phyloP scores from a whole-genome alignment of 2,888 invertebrate species.

The Cheilosia scutellata region DNA sequence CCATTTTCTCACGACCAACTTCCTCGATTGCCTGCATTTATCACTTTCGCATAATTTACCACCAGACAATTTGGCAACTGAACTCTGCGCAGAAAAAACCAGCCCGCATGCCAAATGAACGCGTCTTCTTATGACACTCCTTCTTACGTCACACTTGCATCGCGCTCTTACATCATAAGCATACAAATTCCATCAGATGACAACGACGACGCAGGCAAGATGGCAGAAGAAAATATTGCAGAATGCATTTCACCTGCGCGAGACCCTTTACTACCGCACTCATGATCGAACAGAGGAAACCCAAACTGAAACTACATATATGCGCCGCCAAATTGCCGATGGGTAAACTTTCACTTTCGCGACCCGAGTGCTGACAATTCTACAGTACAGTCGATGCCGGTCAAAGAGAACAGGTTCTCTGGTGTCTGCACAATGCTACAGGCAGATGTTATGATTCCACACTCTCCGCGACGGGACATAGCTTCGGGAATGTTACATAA shows the following conservation, averaged over 20 bases:
- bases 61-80: constrained; percentile 54
- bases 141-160: constrained; percentile 60
- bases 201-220: background rate
- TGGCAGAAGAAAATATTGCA: constrained; percentile 29
- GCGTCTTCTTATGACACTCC: constrained; percentile 35
- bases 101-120: constrained; percentile 25
- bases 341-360: constrained; percentile 71
- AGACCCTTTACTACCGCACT: constrained; percentile 51
- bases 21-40: constrained; percentile 1
- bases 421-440: constrained; percentile 26
- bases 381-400: constrained; percentile 33
- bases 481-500: constrained; percentile 48
- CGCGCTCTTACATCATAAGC: constrained; percentile 45
- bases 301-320: constrained; percentile 10
- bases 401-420: constrained; percentile 62
- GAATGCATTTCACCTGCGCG: constrained; percentile 71
- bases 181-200: constrained; percentile 45
- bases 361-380: constrained; percentile 44
- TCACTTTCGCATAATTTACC: constrained; percentile 17
- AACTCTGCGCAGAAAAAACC: constrained; percentile 29
- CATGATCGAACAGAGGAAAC: background rate
- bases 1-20: constrained; percentile 11
- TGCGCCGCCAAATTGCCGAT: constrained; percentile 42
- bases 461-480: constrained; percentile 25
- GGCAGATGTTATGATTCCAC: constrained; percentile 46